A percentile compares a stretch with the other conserved stretches of the same genome.
phyloP scores from a whole-genome alignment of 2,888 invertebrate species.

The Parnassius glacialis region DNA sequence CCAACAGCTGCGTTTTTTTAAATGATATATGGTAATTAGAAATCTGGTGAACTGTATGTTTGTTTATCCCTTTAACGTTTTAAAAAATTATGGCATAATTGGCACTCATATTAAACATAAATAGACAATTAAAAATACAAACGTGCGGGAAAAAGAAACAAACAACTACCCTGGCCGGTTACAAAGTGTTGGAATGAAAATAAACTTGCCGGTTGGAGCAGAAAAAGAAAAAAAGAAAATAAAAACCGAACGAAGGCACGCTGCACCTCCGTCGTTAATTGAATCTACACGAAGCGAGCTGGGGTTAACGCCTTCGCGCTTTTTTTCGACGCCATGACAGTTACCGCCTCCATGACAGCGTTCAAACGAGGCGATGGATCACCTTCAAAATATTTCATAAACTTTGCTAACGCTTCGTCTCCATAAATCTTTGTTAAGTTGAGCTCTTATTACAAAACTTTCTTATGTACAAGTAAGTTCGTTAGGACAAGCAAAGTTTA shows the following conservation, averaged over 20 bases:
- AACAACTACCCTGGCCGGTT: not conserved
- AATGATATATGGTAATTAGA: too few species aligned
- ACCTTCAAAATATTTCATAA: conserved; percentile 19
- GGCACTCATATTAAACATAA: too few species aligned
- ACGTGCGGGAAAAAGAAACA: not conserved
- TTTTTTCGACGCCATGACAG: conserved; percentile 17
- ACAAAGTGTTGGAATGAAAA: not conserved
- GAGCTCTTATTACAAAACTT: conserved; percentile 10
- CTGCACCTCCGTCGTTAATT: conserved; percentile 1
- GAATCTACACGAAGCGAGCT: conserved; percentile 16
- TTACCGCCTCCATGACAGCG: conserved; percentile 4
- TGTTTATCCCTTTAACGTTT: too few species aligned
- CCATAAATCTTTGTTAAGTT: conserved; percentile 24
- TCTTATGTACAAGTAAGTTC: not conserved
- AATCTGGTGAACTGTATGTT: too few species aligned
- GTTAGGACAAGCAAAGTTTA: not conserved
- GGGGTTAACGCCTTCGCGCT: conserved; percentile 21
- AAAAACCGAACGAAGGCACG: not conserved
- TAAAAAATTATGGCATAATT: too few species aligned
- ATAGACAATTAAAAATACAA: not conserved
- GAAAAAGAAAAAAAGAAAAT: not conserved
- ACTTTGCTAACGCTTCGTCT: conserved; percentile 17
- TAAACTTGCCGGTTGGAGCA: not conserved
- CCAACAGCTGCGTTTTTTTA: too few species aligned
- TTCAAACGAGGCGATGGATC: conserved; percentile 11